Conservation (phyloP, 2,888 invertebrate species). For the Amorpha juglandis region DNA sequence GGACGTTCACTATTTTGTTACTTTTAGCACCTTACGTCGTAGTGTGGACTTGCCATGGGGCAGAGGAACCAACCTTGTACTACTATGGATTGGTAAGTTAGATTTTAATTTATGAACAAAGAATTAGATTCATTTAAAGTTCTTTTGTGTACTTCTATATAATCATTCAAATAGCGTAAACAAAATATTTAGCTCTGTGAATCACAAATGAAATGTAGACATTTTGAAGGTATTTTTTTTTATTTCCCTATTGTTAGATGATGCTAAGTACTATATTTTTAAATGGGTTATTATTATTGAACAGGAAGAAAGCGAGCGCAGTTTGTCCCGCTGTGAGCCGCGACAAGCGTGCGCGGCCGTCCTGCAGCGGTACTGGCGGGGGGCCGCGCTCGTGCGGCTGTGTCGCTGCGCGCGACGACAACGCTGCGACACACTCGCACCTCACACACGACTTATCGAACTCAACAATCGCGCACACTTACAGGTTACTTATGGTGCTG, state of each 20-base stretch:
- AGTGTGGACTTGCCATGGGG: slow-evolving; percentile 45
- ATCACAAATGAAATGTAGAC: too few species aligned
- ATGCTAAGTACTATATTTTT: not conserved
- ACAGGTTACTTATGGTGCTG: slow-evolving; percentile 84
- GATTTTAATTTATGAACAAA: not conserved
- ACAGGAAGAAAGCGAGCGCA: slow-evolving; percentile 85
- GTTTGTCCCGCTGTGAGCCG: slow-evolving; percentile 77
- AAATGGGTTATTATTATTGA: not conserved
- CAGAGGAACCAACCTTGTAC: slow-evolving; percentile 62
- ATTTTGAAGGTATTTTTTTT: too few species aligned
- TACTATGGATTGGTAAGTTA: slow-evolving; percentile 76
- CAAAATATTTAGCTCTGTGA: too few species aligned
- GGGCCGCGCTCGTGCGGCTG: slow-evolving; percentile 83
- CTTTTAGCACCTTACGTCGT: slow-evolving; percentile 43
- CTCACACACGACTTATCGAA: slow-evolving; percentile 55
- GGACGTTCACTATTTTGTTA: slow-evolving; percentile 47
- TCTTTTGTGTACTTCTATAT: not conserved
- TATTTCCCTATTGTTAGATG: too few species aligned
- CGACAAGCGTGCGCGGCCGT: slow-evolving; percentile 82
- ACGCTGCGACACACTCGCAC: slow-evolving; percentile 60
- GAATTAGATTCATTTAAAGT: not conserved
- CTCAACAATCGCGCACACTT: slow-evolving; percentile 85
- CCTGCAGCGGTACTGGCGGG: slow-evolving; percentile 84
- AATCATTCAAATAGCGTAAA: too few species aligned
- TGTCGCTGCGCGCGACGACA: slow-evolving; percentile 85